Conservation (phyloP, 2,797 vertebrate species). For the Pelochelys cantorii region DNA sequence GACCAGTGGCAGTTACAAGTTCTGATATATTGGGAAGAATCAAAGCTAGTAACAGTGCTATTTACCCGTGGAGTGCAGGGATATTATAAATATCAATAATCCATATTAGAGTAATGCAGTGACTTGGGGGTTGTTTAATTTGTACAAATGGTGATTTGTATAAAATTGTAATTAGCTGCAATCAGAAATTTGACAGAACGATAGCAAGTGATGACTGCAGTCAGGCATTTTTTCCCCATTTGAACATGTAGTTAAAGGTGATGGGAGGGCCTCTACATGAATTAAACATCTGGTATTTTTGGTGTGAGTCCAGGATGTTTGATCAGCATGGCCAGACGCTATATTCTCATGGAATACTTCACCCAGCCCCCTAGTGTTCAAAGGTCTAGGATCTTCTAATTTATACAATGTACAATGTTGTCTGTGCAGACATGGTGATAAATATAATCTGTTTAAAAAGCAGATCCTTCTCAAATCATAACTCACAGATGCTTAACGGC, state of each 20-base stretch:
- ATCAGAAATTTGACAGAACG: not conserved
- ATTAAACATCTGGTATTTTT: slow-evolving; percentile 81
- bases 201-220: not conserved
- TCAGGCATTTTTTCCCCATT: not conserved
- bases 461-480: slow-evolving; percentile 83
- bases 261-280: slow-evolving; percentile 38
- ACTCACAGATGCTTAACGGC: slow-evolving; percentile 80
- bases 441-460: slow-evolving; percentile 79
- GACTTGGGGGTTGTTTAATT: not conserved
- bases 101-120: not conserved
- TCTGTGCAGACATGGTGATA: slow-evolving; percentile 75
- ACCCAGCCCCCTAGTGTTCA: slow-evolving; percentile 67
- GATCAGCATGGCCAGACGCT: slow-evolving; percentile 76
- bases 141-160: not conserved
- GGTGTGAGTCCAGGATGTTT: slow-evolving; percentile 79
- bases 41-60: not conserved
- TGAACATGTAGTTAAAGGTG: slow-evolving; percentile 56
- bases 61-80: not conserved
- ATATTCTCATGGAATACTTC: slow-evolving; percentile 57
- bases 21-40: not conserved
- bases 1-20: slow-evolving; percentile 13
- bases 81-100: not conserved
- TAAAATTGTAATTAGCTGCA: not conserved
- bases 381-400: slow-evolving; percentile 75
- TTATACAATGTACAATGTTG: slow-evolving; percentile 67